These are phyloP conservation scores for Trogon melanurus DNA, from an alignment of 2,113 vertebrate genomes.

Conservation along the genomic window DNA sequence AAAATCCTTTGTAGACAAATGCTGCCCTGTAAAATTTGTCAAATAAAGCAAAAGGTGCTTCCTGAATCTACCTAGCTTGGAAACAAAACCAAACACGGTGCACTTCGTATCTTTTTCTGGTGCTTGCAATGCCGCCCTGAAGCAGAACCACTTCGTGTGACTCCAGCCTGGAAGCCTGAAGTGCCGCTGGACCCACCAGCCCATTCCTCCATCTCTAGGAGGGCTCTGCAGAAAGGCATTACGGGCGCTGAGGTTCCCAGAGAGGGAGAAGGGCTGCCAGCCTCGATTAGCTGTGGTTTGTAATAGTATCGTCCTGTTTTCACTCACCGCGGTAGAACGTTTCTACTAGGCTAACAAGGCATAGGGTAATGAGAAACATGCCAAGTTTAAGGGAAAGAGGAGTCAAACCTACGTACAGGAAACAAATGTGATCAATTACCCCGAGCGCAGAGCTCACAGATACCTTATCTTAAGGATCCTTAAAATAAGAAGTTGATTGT, in stretches of 20 bases:
- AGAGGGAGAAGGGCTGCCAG: constrained; percentile 63
- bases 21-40: not conserved
- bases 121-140: not conserved
- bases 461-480: constrained; percentile 92
- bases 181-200: not conserved
- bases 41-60: not conserved
- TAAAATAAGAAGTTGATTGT: constrained; percentile 94
- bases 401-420: constrained; percentile 85
- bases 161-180: not conserved
- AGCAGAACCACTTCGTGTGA: not conserved
- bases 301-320: constrained; percentile 79
- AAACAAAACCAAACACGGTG: not conserved
- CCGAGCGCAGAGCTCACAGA: constrained; percentile 87
- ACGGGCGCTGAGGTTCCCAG: not conserved
- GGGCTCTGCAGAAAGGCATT: not conserved
- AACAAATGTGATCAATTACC: constrained; percentile 96
- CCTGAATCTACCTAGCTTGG: not conserved
- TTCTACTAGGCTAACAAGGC: constrained; percentile 81
- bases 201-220: not conserved
- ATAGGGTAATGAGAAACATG: constrained; percentile 85
- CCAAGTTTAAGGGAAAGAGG: constrained; percentile 81
- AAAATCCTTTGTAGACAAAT: not conserved
- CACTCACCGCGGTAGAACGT: constrained; percentile 77
- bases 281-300: constrained; percentile 69
- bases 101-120: not conserved